Evolutionary conservation across 2,113 vertebrate species (phyloP).

Genomic region (Entelurus aequoreus): DNA sequence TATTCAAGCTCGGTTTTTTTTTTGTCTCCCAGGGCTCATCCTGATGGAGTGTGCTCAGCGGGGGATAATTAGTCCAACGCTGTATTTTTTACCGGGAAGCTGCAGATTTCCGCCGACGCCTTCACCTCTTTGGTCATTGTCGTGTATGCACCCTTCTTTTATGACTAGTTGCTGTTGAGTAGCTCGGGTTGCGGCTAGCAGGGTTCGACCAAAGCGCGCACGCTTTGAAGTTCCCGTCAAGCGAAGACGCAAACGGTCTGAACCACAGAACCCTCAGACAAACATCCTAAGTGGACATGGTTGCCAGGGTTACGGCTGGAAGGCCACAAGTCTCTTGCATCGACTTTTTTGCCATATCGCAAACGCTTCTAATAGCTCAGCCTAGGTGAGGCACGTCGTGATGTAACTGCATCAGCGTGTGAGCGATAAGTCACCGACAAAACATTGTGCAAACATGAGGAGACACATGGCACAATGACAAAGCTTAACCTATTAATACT

Average conservation of each 20-base stretch:
- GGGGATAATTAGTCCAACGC: conserved; percentile 66
- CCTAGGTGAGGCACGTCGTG: conserved; percentile 16
- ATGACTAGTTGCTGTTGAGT: no score
- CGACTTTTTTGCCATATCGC: conserved; percentile 2
- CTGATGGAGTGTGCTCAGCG: conserved; percentile 53
- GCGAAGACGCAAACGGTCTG: conserved; percentile 8
- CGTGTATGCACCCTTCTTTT: conserved; percentile 18
- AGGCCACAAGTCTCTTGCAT: conserved; percentile 31
- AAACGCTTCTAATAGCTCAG: conserved; percentile 46
- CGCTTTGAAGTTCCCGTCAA: no score
- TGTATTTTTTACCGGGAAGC: conserved; percentile 62
- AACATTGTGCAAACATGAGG: not conserved
- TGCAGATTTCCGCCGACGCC: conserved; percentile 56
- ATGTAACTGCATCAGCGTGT: conserved; percentile 18
- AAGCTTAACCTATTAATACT: no score
- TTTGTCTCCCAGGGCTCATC: conserved; percentile 57
- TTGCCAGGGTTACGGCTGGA: conserved; percentile 50
- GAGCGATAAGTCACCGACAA: conserved; percentile 15
- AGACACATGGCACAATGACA: no score
- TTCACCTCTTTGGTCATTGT: conserved; percentile 40
- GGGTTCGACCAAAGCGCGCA: no score
- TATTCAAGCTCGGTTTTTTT: conserved; percentile 53
- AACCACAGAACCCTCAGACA: conserved; percentile 34
- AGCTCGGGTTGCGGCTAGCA: no score
- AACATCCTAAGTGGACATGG: conserved; percentile 42